Percentiles rank a stretch among this genome's conserved stretches.
Evolutionary conservation across 1,140 invertebrate genomes (phyloP).

Genomic region (Solenopsis fugax): DNA sequence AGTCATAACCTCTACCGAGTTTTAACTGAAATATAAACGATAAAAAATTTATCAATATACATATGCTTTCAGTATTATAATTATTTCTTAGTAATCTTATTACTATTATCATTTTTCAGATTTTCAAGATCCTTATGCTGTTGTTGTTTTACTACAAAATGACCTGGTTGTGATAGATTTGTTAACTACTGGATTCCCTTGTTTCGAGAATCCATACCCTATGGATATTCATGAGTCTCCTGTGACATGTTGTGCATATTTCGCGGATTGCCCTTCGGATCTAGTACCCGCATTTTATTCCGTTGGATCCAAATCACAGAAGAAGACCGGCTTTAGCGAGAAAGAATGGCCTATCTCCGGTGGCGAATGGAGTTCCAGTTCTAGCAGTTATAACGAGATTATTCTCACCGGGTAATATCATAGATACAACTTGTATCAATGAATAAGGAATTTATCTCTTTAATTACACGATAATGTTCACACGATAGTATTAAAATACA

Average conservation of each 20-base stretch:
- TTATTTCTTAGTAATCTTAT: not conserved
- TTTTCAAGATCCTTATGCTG: constrained; percentile 98
- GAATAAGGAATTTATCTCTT: not conserved
- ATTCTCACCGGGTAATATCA: constrained; percentile 95
- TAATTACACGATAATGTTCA: not conserved
- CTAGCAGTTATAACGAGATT: constrained; percentile 98
- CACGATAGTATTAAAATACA: constrained; percentile 18
- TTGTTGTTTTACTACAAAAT: constrained; percentile 98
- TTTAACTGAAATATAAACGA: not conserved
- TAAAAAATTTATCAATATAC: not conserved
- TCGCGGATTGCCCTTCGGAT: constrained; percentile 98
- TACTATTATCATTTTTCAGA: constrained; percentile 89
- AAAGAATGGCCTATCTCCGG: constrained; percentile 98
- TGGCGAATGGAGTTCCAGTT: constrained; percentile 97
- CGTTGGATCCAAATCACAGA: constrained; percentile 92
- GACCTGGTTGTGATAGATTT: constrained; percentile 99
- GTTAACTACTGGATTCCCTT: constrained; percentile 97
- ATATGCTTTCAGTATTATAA: not conserved
- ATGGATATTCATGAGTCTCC: constrained; percentile 99
- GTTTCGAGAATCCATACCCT: constrained; percentile 99
- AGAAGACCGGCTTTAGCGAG: constrained; percentile 96
- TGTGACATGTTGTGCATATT: constrained; percentile 98
- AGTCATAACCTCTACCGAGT: not conserved
- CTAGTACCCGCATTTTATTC: constrained; percentile 97
- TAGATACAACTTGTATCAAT: not conserved